Evolutionary conservation across 2,797 vertebrate species (phyloP).

Genomic region (Odontamblyopus lacepedii): DNA sequence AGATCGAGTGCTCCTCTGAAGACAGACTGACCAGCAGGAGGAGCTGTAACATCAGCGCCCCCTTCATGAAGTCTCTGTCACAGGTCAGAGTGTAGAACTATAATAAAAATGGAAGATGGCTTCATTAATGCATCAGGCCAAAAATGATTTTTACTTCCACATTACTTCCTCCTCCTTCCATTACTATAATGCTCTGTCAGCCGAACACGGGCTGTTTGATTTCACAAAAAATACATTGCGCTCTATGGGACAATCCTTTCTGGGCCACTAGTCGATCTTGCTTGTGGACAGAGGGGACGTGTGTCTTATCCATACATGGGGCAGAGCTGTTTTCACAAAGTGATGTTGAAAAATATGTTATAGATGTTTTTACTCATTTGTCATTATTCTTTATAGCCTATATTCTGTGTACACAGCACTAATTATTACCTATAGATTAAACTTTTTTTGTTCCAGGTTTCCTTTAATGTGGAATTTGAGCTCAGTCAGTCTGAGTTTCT

Average conservation of each 20-base stretch:
- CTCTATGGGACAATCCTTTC: too few species aligned
- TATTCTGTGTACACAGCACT: not conserved
- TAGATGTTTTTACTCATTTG: not conserved
- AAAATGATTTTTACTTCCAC: too few species aligned
- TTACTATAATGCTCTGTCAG: too few species aligned
- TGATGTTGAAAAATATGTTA: not conserved
- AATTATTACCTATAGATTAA: not conserved
- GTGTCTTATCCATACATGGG: too few species aligned
- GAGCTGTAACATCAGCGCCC: slow-evolving; percentile 87
- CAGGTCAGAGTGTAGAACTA: slow-evolving; percentile 71
- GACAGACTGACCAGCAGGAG: slow-evolving; percentile 72
- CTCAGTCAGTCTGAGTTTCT: slow-evolving; percentile 85
- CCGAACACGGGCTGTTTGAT: too few species aligned
- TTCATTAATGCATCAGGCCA: too few species aligned
- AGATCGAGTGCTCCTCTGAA: slow-evolving; percentile 82
- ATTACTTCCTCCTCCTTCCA: too few species aligned
- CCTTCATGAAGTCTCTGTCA: slow-evolving; percentile 86
- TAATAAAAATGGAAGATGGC: too few species aligned
- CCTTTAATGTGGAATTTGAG: slow-evolving; percentile 91
- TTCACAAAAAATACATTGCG: too few species aligned
- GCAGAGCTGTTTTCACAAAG: not conserved
- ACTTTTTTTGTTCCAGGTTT: slow-evolving; percentile 73
- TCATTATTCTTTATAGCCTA: not conserved
- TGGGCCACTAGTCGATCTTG: too few species aligned
- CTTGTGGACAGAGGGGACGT: too few species aligned